Evolutionary conservation across 1,140 invertebrate species (phyloP), one percentile per base, ranked within the genome.

Genomic region (Leptinotarsa texana): DNA sequence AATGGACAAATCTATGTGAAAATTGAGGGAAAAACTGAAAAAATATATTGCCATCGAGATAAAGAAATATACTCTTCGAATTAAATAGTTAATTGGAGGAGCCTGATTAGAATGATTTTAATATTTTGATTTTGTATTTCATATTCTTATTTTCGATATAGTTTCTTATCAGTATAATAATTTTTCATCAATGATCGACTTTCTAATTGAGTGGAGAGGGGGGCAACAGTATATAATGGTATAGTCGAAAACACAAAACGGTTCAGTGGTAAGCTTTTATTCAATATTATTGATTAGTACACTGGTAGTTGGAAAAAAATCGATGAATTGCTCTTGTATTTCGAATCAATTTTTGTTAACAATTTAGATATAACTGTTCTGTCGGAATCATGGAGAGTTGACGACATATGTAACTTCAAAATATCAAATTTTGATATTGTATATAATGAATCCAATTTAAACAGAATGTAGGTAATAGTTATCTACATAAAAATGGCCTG

Each of bases 81-180:
- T 5, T 51, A 51, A 51, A 51, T 4, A 51, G 4, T 51, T 13
- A 6, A 51, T 1, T 51, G 8, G 11, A 51, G 49, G 11, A 51
- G 49, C 49, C 49, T 51, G 49, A 51, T 15, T 51, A n/a, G 17
- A 51, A 51, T 51, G 49, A 51, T 51, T 51, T 15, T 13, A 51
- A 27, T 27, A n/a, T 65, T 22, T 65, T 65, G 63, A 65, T 65
- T 65, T 65, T 65, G 63, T 65, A 18, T 65, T 65, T 1, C n/a
- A 27, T 65, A 65, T 22, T 65, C 21, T 21, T 22, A 51, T 15
- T 65, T 21, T 65, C 18, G 22, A 8, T 21, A 65, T 65, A 65
- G 18, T 65, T 21, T 65, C 24, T 21, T 6, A 11, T 65, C 0
- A 22, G 63, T 65, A 65, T 21, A 65, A 3, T 65, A 1, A 65